Percentiles rank a stretch among this genome's conserved stretches.
Evolutionary conservation across 2,797 vertebrate species (phyloP).

Genomic region (Phaenicophaeus curvirostris): DNA sequence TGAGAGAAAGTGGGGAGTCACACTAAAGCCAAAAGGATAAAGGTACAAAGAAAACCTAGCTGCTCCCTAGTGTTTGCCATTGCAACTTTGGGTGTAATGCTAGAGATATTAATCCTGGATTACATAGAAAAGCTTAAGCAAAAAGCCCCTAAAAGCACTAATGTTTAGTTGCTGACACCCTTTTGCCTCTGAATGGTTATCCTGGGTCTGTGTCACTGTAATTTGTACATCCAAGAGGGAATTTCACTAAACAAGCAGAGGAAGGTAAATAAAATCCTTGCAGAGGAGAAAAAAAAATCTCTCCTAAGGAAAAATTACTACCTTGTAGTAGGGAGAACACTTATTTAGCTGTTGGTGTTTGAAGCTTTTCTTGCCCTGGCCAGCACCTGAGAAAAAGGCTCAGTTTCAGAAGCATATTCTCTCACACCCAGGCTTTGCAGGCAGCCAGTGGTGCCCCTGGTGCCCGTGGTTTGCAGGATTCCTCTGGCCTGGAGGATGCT

Average conservation of each 20-base stretch:
- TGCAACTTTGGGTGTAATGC: neutral
- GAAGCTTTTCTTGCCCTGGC: neutral
- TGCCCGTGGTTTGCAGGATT: neutral
- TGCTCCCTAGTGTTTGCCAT: neutral
- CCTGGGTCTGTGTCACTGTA: neutral
- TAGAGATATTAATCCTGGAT: neutral
- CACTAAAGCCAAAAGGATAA: neutral
- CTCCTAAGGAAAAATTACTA: neutral
- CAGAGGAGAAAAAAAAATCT: neutral
- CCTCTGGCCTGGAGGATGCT: neutral
- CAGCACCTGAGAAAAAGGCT: neutral
- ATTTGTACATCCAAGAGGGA: neutral
- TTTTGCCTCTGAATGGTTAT: neutral
- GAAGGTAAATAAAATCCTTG: neutral
- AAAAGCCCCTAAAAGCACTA: neutral
- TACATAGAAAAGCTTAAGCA: slow-evolving; percentile 18
- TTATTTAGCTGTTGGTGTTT: neutral
- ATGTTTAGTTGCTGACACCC: neutral
- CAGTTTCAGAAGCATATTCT: neutral
- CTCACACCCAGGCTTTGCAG: neutral
- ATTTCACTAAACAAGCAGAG: neutral
- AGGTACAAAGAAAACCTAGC: neutral
- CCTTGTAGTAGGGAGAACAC: neutral
- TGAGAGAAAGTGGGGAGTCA: neutral
- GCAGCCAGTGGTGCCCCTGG: neutral